Evolutionary conservation across 2,888 invertebrate species (phyloP).

Genomic region (Drosophila pseudotakahashii): DNA sequence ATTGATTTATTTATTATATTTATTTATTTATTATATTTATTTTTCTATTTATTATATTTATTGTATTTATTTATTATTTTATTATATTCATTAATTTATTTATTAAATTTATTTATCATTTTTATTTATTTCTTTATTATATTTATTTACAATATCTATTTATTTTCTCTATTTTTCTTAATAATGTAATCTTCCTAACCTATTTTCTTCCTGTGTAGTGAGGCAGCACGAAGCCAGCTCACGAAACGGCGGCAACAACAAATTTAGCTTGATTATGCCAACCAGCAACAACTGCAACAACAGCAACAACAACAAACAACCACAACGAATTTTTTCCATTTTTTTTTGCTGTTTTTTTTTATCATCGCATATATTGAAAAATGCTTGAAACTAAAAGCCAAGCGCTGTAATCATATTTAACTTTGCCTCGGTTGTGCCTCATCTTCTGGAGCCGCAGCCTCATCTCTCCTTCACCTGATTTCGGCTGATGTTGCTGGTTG

Average conservation of each 20-base stretch:
- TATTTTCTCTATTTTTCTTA: too few relatives aligned
- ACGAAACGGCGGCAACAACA: conserved; percentile 25
- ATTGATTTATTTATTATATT: too few relatives aligned
- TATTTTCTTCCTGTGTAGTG: conserved; percentile 6
- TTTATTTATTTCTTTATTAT: too few relatives aligned
- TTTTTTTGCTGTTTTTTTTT: neutral
- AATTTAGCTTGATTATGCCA: conserved; percentile 26
- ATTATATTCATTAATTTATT: too few relatives aligned
- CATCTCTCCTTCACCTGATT: conserved; percentile 38
- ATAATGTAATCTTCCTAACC: neutral
- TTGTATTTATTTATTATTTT: too few relatives aligned
- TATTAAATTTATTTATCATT: too few relatives aligned
- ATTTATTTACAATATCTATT: too few relatives aligned
- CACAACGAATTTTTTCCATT: conserved; percentile 9
- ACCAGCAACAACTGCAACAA: conserved; percentile 1
- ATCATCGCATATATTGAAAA: conserved; percentile 63
- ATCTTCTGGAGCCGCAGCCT: conserved; percentile 25
- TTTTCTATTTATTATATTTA: too few relatives aligned
- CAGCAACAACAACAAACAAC: conserved; percentile 11
- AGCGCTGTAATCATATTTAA: conserved; percentile 74
- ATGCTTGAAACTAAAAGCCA: conserved; percentile 69
- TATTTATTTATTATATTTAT: too few relatives aligned
- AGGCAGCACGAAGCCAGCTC: conserved; percentile 22
- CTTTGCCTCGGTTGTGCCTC: conserved; percentile 49
- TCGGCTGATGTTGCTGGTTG: conserved; percentile 11